phyloP scores from a whole-genome alignment of 1,140 invertebrate genomes.

The Globodera ellingtonae region DNA sequence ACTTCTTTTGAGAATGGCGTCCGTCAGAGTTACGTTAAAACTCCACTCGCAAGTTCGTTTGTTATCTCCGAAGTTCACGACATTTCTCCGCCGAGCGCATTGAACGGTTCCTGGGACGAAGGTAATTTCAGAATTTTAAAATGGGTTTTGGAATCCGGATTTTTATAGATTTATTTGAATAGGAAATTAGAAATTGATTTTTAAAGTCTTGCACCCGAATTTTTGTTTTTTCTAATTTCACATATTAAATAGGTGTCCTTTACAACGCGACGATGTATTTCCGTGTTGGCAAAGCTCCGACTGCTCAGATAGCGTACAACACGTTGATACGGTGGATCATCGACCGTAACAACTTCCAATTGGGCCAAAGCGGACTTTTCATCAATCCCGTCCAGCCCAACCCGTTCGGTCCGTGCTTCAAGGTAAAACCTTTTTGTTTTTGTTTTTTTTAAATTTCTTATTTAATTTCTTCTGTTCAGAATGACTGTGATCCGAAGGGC shows the following conservation, averaged over 20 bases:
- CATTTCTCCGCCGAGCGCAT: conserved; percentile 52
- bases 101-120: conserved; percentile 59
- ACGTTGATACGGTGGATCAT: conserved; percentile 59
- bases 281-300: conserved; percentile 47
- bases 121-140: not conserved
- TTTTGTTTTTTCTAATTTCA: not conserved
- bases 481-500: conserved; percentile 61
- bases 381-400: conserved; percentile 58
- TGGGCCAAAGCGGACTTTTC: conserved; percentile 61
- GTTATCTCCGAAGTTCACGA: conserved; percentile 62
- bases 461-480: conserved; percentile 26
- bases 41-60: conserved; percentile 55
- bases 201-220: no score
- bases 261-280: conserved; percentile 63
- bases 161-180: not conserved
- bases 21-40: conserved; percentile 59
- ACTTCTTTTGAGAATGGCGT: conserved; percentile 59
- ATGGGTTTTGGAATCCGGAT: not conserved
- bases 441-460: no score
- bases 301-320: conserved; percentile 58
- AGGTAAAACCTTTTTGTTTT: not conserved
- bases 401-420: conserved; percentile 9
- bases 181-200: no score
- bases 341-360: conserved; percentile 61
- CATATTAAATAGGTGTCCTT: conserved; percentile 50